Conservation (phyloP, 2,113 vertebrate species). For the Microtus richardsoni region DNA sequence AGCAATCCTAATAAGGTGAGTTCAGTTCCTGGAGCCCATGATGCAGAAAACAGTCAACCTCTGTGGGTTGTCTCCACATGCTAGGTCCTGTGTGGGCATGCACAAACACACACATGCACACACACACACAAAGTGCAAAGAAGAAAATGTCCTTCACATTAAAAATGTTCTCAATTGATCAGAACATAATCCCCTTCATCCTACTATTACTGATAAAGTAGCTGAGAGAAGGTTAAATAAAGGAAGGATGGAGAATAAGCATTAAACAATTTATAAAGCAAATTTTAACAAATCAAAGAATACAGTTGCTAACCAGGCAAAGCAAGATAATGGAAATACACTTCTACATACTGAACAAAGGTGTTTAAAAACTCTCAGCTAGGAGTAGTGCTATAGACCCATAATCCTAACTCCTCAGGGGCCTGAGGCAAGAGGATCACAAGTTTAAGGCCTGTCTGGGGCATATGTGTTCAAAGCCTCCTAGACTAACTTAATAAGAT, state of each 20-base stretch:
- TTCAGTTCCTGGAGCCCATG: neutral
- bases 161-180: neutral
- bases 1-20: neutral
- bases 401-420: no score
- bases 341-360: neutral
- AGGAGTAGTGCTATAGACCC: no score
- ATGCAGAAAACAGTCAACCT: no score
- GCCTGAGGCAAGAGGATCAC: no score
- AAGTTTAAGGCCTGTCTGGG: neutral
- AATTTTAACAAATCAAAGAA: neutral
- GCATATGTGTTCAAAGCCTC: neutral
- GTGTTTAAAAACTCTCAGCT: constrained; percentile 1
- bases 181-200: neutral
- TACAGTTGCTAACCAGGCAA: neutral
- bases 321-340: constrained; percentile 34
- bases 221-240: neutral
- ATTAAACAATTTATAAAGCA: neutral
- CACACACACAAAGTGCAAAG: neutral
- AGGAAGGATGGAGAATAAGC: neutral
- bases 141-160: no score
- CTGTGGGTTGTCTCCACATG: neutral
- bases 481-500: neutral
- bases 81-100: neutral
- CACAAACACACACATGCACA: no score
- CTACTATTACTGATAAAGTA: neutral